Base-by-base conservation (phyloP, 1,140 invertebrate genomes). In the Hyposmocoma kahamanoa region DNA sequence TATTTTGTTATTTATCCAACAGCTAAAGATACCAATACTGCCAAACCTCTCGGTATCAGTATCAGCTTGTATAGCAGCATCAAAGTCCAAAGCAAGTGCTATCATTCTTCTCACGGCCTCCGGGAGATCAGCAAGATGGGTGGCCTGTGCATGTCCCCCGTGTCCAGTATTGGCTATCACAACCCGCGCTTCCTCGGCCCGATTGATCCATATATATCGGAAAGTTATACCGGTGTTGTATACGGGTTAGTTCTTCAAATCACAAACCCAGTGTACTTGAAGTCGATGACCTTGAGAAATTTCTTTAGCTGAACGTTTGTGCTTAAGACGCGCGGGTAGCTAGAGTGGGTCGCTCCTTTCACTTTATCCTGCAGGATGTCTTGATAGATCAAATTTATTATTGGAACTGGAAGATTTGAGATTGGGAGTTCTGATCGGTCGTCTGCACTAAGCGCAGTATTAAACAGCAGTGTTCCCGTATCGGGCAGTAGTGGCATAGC, bases 211-310 rank as follows among this genome's bases (percentile, higher is more conserved):
- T 53, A 19, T 64, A 28, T 58, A 56, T 49, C 41, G 47, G 8
- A 58, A 53, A 49, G 49, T 64, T 1, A 42, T 61, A 3, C 62
- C 62, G 1, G 26, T 64, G 2, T 32, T 44, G 22, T 64, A 53
- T 42, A 13, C 44, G 9, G n/a, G 58, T 58, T 43, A 58, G 47
- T 22, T n/a, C 17, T n/a, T n/a, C n/a, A n/a, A n/a, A n/a, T n/a
- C n/a, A n/a, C n/a, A n/a, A n/a, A n/a, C n/a, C n/a, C n/a, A n/a
- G n/a, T n/a, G n/a, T n/a, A n/a, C n/a, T n/a, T n/a, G n/a, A n/a
- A n/a, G n/a, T n/a, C n/a, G n/a, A n/a, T n/a, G n/a, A n/a, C n/a
- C n/a, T n/a, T n/a, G n/a, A n/a, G n/a, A n/a, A n/a, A n/a, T n/a
- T n/a, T n/a, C n/a, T n/a, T n/a, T n/a, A n/a, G n/a, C n/a, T n/a